phyloP scores from a whole-genome alignment of 1,140 invertebrate species.

The Bombus huntii region DNA sequence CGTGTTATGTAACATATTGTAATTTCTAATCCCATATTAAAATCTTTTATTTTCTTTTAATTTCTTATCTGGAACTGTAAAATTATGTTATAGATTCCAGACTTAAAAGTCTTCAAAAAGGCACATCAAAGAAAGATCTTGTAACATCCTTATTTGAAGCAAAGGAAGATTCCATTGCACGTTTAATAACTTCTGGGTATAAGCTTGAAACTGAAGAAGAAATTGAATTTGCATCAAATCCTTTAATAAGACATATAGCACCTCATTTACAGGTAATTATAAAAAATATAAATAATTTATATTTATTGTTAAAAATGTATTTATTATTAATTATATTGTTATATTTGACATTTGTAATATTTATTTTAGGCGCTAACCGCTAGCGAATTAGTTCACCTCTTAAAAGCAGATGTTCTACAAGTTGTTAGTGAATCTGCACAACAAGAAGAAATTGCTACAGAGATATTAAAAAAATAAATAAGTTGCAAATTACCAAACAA shows the following conservation, averaged over 20 bases:
- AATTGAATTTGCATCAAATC: slow-evolving; percentile 76
- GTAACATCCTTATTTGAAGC: slow-evolving; percentile 78
- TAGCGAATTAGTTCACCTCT: slow-evolving; percentile 82
- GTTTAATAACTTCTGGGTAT: slow-evolving; percentile 76
- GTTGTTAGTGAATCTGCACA: slow-evolving; percentile 55
- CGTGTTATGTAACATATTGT: background rate
- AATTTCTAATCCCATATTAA: background rate
- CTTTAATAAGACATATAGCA: slow-evolving; percentile 80
- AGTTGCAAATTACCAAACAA: slow-evolving; percentile 9
- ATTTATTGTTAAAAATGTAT: background rate
- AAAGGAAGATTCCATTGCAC: slow-evolving; percentile 80
- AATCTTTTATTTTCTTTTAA: background rate
- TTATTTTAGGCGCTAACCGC: slow-evolving; percentile 79
- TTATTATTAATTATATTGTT: background rate
- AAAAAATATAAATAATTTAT: background rate
- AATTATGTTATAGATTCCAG: slow-evolving; percentile 69
- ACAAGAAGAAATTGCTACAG: slow-evolving; percentile 52
- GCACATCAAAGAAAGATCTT: slow-evolving; percentile 78
- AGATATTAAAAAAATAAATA: slow-evolving; percentile 58
- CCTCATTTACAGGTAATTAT: slow-evolving; percentile 78
- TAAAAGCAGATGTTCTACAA: slow-evolving; percentile 82
- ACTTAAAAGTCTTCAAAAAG: slow-evolving; percentile 75
- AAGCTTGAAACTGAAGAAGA: slow-evolving; percentile 76
- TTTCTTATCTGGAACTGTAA: background rate
- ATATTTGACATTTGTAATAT: background rate